Evolutionary conservation across 2,888 invertebrate species (phyloP).

Genomic region (Leptinotarsa haldemani): DNA sequence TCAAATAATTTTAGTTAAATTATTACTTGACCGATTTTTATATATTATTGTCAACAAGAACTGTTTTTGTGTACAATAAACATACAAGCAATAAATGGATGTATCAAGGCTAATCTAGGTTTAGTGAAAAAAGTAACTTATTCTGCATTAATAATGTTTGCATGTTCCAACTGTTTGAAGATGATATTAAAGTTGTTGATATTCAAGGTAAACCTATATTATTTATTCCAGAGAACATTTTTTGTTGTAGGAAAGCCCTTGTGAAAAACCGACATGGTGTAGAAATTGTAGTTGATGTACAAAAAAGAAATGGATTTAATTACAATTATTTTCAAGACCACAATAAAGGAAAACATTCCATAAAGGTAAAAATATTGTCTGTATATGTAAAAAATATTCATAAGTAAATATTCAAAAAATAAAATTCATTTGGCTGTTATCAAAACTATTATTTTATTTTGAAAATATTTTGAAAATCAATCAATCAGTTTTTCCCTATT

Average conservation of each 20-base stretch:
- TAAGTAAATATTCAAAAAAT: background rate
- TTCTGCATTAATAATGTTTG: too few relatives aligned
- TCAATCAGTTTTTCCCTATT: conserved; percentile 28
- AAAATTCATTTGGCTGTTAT: too few relatives aligned
- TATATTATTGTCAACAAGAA: too few relatives aligned
- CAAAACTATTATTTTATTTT: background rate
- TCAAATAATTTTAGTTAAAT: background rate
- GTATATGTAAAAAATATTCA: background rate
- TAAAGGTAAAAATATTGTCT: conserved; percentile 45
- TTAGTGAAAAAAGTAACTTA: too few relatives aligned
- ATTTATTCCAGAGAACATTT: background rate
- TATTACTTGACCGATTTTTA: too few relatives aligned
- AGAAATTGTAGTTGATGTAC: conserved; percentile 41
- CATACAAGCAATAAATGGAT: background rate
- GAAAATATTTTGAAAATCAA: too few relatives aligned
- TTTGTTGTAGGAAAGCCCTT: conserved; percentile 48
- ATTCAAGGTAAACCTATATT: background rate
- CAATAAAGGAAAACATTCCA: conserved; percentile 47
- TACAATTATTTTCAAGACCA: conserved; percentile 34
- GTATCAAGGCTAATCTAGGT: too few relatives aligned
- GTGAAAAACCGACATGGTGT: conserved; percentile 53
- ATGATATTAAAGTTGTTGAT: background rate
- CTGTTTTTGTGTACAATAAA: background rate
- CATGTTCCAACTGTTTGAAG: too few relatives aligned
- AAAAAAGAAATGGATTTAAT: conserved; percentile 28